phyloP scores from a whole-genome alignment of 2,888 invertebrate genomes.

The Synanthedon vespiformis region DNA sequence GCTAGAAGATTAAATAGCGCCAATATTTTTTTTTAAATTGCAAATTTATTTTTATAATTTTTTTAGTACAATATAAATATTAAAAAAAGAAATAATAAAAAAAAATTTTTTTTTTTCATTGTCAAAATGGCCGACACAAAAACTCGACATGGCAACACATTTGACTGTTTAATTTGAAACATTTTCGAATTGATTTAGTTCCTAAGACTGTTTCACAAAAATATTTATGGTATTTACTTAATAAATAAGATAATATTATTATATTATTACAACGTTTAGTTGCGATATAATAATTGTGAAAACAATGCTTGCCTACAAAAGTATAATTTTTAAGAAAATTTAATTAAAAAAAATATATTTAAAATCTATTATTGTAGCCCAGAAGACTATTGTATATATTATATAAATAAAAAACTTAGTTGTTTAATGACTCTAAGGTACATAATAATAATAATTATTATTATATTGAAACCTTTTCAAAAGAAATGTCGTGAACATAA shows the following conservation, averaged over 20 bases:
- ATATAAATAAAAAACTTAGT: constrained; percentile 38
- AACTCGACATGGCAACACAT: not conserved
- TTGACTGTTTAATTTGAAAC: not conserved
- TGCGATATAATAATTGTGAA: constrained; percentile 19
- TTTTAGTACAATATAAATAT: no score
- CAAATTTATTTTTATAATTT: no score
- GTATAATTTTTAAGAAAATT: constrained; percentile 29
- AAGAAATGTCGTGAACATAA: no score
- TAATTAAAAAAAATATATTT: constrained; percentile 16
- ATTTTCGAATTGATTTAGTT: not conserved
- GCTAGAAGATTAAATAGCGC: no score
- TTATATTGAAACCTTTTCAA: no score
- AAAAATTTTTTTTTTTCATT: no score
- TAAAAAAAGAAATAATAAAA: no score
- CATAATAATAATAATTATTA: not conserved
- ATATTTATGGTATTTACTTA: not conserved
- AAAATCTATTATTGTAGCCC: constrained; percentile 32
- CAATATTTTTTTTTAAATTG: no score
- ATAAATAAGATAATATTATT: no score
- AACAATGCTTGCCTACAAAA: constrained; percentile 57
- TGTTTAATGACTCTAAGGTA: constrained; percentile 26
- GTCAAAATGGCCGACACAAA: no score
- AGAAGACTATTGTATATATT: constrained; percentile 65
- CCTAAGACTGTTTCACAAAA: not conserved
- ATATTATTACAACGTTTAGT: not conserved